Base-by-base conservation (phyloP, 2,113 vertebrate genomes). In the Lycaon pictus region DNA sequence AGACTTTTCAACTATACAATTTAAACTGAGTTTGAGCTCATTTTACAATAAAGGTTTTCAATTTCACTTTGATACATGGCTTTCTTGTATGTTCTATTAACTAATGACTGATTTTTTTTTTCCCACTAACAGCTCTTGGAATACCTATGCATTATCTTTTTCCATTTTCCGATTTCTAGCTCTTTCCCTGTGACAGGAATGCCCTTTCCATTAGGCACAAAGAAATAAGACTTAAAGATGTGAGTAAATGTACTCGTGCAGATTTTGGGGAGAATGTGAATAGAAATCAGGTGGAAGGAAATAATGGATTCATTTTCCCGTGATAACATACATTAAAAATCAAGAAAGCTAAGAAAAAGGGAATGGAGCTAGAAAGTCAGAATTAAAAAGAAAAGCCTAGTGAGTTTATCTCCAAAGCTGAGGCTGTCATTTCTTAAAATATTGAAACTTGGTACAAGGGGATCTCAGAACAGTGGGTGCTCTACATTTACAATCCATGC, bases 351-450 rank as follows among this genome's bases (percentile, higher is more conserved):
- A 81, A 72, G 77, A 62, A 37, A 93, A 89, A 62, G 2, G 11
- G 20, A 92, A 12, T 27, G 11, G 12, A 62, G 22, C 35, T 90
- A 53, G 90, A 95, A 84, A 25, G 8, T 48, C 3, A 69, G 76
- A 95, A 85, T 74, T 90, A 58, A 55, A 90, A 81, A 69, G 63
- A 90, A 92, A 97, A 88, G 23, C 67, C 32, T 22, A 13, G 7
- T 27, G 25, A 74, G 20, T 86, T 94, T 76, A 35, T 69, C 20
- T 83, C 20, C 82, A 29, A 86, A 86, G 20, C n/a, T 20, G 27
- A 93, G 23, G 65, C 55, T 91, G 71, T 96, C 97, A 89, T 93
- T 83, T 91, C 62, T 93, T 53, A 86, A 87, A 97, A 82, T 79
- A 82, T 27, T 74, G 76, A 72, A 60, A 7, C 72, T 71, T 83